Evolutionary conservation across 1,140 invertebrate genomes (phyloP).

Genomic region (Chrysopa pallens): DNA sequence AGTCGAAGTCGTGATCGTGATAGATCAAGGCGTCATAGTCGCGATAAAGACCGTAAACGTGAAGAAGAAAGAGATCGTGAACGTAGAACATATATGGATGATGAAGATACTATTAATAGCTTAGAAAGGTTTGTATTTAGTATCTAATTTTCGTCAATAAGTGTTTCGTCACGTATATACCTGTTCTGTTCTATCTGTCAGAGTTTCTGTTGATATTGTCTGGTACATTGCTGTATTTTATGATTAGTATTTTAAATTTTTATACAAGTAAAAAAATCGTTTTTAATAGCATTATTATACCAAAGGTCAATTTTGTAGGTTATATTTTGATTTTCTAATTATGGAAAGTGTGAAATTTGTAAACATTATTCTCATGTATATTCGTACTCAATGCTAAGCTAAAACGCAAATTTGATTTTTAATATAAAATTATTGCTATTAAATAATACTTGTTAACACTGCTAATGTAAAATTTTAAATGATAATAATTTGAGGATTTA

Average conservation of each 20-base stretch:
- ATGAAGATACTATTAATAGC: conserved; percentile 10
- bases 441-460: too few relatives aligned
- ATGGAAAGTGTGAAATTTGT: too few relatives aligned
- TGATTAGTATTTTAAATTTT: conserved; percentile 5
- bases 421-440: too few relatives aligned
- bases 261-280: too few relatives aligned
- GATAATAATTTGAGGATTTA: too few relatives aligned
- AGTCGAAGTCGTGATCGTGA: conserved; percentile 7
- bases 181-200: background rate
- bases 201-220: background rate
- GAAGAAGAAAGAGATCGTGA: conserved; percentile 11
- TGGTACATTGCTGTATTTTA: background rate
- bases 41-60: conserved; percentile 12
- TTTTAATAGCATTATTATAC: too few relatives aligned
- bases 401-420: too few relatives aligned
- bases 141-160: background rate
- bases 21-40: conserved; percentile 9
- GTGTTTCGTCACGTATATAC: background rate
- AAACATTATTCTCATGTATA: too few relatives aligned
- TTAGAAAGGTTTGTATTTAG: conserved; percentile 10
- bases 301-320: background rate
- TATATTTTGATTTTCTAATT: too few relatives aligned
- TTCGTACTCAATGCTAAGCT: too few relatives aligned
- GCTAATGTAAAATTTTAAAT: too few relatives aligned
- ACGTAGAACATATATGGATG: conserved; percentile 5